These are phyloP conservation scores for Cheilinus undulatus DNA, from an alignment of 2,113 vertebrate genomes.

Conservation along the genomic window DNA sequence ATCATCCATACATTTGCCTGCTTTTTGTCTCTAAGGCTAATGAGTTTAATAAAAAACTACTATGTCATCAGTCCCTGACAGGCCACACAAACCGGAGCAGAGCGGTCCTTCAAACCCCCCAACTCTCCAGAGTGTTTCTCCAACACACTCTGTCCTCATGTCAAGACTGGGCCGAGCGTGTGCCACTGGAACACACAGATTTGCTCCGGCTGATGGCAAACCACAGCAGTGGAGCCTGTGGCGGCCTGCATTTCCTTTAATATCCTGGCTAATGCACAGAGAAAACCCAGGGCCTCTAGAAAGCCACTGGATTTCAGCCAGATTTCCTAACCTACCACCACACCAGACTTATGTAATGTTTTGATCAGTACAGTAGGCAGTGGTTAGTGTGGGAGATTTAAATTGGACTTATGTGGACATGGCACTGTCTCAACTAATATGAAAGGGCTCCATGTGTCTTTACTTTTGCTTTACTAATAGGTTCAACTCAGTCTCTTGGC, in stretches of 20 bases:
- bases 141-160: conserved; percentile 52
- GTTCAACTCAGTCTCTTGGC: conserved; percentile 17
- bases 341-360: conserved; percentile 78
- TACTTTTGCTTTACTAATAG: conserved; percentile 43
- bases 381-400: conserved; percentile 56
- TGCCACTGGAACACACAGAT: conserved; percentile 77
- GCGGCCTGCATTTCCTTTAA: conserved; percentile 82
- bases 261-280: conserved; percentile 84
- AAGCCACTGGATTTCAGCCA: conserved; percentile 74
- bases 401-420: conserved; percentile 61
- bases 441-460: conserved; percentile 40
- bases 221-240: conserved; percentile 81
- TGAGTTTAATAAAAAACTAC: conserved; percentile 67
- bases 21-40: conserved; percentile 63
- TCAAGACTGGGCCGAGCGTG: conserved; percentile 69
- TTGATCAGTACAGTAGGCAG: conserved; percentile 65
- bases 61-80: conserved; percentile 71
- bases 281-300: conserved; percentile 76
- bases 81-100: conserved; percentile 68
- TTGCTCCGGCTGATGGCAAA: conserved; percentile 80
- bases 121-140: too few relatives aligned
- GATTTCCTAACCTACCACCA: conserved; percentile 66
- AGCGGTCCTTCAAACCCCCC: conserved; percentile 67
- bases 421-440: conserved; percentile 39
- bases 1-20: conserved; percentile 51